Evolutionary conservation across 1,140 invertebrate species (phyloP).

Genomic region (Cyphomyrmex costatus): DNA sequence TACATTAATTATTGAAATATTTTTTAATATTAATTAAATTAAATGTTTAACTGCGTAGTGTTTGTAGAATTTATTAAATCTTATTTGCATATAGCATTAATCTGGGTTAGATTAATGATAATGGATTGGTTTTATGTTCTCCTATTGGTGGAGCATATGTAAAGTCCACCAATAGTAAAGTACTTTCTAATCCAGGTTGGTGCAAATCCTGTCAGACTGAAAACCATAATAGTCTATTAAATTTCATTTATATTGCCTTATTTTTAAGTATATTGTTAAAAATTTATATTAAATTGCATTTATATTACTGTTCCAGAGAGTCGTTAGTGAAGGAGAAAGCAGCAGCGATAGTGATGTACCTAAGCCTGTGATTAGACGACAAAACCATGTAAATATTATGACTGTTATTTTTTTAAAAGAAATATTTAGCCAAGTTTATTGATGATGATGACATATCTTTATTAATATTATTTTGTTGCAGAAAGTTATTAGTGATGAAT

Average conservation of each 20-base stretch:
- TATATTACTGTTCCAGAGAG: constrained; percentile 67
- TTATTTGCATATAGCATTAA: background rate
- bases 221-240: no score
- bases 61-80: background rate
- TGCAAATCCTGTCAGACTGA: no score
- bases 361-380: constrained; percentile 77
- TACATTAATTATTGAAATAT: background rate
- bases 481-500: constrained; percentile 82
- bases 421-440: background rate
- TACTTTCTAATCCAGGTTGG: no score
- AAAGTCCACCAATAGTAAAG: no score
- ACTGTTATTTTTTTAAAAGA: constrained; percentile 7
- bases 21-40: background rate
- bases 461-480: constrained; percentile 66
- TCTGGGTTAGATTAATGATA: no score
- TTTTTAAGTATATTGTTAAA: background rate
- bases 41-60: background rate
- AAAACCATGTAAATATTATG: constrained; percentile 78
- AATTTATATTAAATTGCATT: constrained; percentile 7
- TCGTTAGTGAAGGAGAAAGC: constrained; percentile 81
- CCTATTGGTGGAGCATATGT: no score
- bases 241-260: background rate
- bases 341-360: constrained; percentile 82
- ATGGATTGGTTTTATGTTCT: no score
- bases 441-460: background rate